Evolutionary conservation across 1,140 invertebrate species (phyloP), one percentile per base, ranked within the genome.

Genomic region (Spodoptera frugiperda): DNA sequence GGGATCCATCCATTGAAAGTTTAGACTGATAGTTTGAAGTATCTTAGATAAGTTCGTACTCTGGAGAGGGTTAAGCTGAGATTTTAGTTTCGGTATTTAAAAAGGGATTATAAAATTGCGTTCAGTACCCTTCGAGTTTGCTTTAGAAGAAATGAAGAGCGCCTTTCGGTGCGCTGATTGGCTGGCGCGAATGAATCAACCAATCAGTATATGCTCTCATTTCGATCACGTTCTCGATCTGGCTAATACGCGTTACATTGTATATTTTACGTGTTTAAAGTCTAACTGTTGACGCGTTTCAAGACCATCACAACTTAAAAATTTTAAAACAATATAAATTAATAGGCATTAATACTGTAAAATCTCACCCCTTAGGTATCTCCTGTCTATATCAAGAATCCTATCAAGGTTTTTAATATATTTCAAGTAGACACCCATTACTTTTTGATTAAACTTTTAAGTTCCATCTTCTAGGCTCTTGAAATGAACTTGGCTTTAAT

Each of bases 401-500:
- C 77, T 79, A 83, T 83, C 82, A 76, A 48, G 71, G 77, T 70
- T 51, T 65, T 76, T 80, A 77, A 78, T 80, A 81, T 78, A 53
- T 68, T 39, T 81, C 73, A 71, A 48, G 67, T 63, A 68, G 73
- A 72, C 25, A 14, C 76, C 77, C 80, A 80, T 82, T n/a, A n/a
- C n/a, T 78, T 55, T 19, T 82, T 84, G 77, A 82, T 84, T 80
- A 84, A 82, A 78, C 19, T 33, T 72, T 39, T 79, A 63, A 74
- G 65, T 49, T 30, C 33, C 30, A 53, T 33, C 49, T n/a, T 53
- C 2, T 68, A 17, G 15, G 10, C 19, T 17, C n/a, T 25, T 30
- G 2, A 53, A 49, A 33, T 33, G 25, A 61, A 39, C 33, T 15
- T 61, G 8, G 17, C 33, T 11, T 2, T 44, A 46, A 3, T 65